Evolutionary conservation across 35 echinoderm and acorn worm species (phyloP), one percentile per base, ranked within the genome.

Genomic region (Apostichopus parvimensis): DNA sequence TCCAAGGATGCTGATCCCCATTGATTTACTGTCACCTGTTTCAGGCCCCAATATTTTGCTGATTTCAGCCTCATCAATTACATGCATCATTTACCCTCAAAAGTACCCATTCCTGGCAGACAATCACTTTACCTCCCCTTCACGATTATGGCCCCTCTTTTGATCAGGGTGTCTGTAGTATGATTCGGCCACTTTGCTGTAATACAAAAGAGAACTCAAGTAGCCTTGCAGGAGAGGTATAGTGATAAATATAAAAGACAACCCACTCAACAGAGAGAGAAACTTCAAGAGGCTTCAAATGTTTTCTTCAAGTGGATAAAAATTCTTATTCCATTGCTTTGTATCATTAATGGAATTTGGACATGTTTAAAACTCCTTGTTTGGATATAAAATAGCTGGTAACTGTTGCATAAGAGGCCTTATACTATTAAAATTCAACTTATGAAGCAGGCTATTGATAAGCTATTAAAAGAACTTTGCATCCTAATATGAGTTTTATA

Each of bases 21-120:
- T 82, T 82, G 79, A 82, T 82, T 57, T 84, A 84, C 81, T 58
- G 54, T 54, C 53, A 9, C 53, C 81, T 58, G 14, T 59, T 11
- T 84, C n/a, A 53, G 53, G 14, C 81, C 53, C 55, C 81, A 82
- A 34, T 82, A 82, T 53, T 68, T 82, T 82, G 34, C 79, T 82
- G 79, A 56, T 54, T 34, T n/a, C 25, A 14, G 79, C 79, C 79
- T 82, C 79, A 82, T 82, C 79, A 82, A 82, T 82, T 82, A 82
- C 45, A 82, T 56, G 79, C 79, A 55, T 82, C 79, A 82, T 56
- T 82, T 82, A 53, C 53, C 45, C 52, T 82, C 79, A 54, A 82
- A 82, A 34, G 55, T 45, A 55, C 45, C 79, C 64, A 68, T 68
- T 68, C 13, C 64, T 45, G 34, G 18, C 64, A 68, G 64, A 68